phyloP scores from a whole-genome alignment of 1,140 invertebrate species.

The Ptiloglossa arizonensis region DNA sequence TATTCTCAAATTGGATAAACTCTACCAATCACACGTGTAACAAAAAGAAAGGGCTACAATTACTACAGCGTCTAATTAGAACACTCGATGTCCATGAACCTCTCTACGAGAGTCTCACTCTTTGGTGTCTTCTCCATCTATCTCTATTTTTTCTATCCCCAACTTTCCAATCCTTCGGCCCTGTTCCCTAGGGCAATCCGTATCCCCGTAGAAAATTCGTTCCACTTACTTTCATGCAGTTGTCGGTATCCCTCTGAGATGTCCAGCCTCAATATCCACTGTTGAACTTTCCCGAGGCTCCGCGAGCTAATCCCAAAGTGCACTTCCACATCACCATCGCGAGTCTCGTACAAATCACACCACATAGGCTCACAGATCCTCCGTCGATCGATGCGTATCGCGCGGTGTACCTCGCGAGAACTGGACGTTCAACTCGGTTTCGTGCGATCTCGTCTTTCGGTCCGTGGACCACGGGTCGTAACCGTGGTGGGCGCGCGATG shows the following conservation, averaged over 20 bases:
- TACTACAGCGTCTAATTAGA: no score
- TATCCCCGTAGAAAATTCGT: neutral
- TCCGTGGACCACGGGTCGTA: no score
- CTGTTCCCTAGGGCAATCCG: no score
- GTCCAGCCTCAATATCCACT: neutral
- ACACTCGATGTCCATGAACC: no score
- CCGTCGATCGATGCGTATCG: neutral
- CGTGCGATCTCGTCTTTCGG: no score
- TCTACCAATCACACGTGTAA: no score
- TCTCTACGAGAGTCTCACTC: no score
- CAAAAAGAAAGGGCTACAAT: no score
- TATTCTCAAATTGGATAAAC: no score
- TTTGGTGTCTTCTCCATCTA: no score
- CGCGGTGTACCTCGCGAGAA: neutral
- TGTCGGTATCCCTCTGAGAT: neutral
- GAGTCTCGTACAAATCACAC: neutral
- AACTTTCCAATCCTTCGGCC: no score
- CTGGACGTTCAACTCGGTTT: neutral
- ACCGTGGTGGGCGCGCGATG: neutral
- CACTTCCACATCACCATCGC: conserved; percentile 13
- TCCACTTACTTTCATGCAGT: conserved; percentile 11
- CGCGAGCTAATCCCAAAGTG: neutral
- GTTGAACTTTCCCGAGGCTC: neutral
- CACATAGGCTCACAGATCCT: neutral
- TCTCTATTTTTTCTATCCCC: no score